Percentiles rank a stretch among this genome's conserved stretches.
phyloP scores from a whole-genome alignment of 2,888 invertebrate species.

The Nasonovia ribisnigri region DNA sequence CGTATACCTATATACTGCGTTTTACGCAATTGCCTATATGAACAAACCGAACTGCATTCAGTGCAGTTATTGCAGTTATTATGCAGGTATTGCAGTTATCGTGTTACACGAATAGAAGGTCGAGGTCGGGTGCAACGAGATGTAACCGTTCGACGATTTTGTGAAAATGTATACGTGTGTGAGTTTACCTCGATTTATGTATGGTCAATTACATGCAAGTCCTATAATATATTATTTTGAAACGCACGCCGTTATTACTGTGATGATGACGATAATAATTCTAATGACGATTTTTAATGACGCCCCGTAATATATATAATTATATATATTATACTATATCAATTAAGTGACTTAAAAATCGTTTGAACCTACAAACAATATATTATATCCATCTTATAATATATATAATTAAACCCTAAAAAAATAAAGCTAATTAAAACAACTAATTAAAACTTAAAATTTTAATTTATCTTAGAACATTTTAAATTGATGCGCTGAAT shows the following conservation, averaged over 20 bases:
- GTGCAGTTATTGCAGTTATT: not conserved
- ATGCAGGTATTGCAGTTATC: not conserved
- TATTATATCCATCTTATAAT: too few species aligned
- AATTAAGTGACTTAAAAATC: not conserved
- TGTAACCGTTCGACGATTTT: not conserved
- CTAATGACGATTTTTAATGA: not conserved
- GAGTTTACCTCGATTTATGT: not conserved
- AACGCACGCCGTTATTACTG: not conserved
- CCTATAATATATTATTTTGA: not conserved
- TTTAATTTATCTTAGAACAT: not conserved
- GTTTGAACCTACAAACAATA: not conserved
- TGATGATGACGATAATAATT: not conserved
- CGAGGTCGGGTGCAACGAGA: conserved; percentile 42
- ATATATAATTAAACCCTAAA: not conserved
- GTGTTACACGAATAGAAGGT: not conserved
- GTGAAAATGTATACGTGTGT: not conserved
- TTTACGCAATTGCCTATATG: not conserved
- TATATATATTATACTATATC: too few species aligned
- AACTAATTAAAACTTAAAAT: not conserved
- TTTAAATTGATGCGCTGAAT: not conserved
- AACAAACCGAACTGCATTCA: not conserved
- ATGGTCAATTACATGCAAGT: not conserved
- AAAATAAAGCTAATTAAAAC: not conserved
- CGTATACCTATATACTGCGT: not conserved
- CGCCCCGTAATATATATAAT: not conserved